Percentiles rank a stretch among this genome's conserved stretches.
Evolutionary conservation across 1,140 invertebrate genomes (phyloP).

Genomic region (Anoplolepis gracilipes): DNA sequence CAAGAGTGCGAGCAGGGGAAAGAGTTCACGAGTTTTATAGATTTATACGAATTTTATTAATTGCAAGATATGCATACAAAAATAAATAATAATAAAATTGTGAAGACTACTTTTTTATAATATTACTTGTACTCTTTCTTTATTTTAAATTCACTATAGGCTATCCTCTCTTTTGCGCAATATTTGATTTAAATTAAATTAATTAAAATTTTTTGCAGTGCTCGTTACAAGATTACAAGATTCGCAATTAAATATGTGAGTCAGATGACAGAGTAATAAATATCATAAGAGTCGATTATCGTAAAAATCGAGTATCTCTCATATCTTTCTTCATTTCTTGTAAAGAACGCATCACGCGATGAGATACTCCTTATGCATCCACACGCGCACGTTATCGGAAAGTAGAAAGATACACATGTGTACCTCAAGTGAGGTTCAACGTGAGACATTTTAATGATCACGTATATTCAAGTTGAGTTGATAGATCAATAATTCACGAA

Average conservation of each 20-base stretch:
- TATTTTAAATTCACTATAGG: neutral
- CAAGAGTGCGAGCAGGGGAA: neutral
- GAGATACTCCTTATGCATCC: constrained; percentile 15
- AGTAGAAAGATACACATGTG: neutral
- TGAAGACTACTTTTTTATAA: neutral
- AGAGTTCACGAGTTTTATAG: neutral
- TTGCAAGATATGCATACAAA: neutral
- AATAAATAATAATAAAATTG: too few species aligned
- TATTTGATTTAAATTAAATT: constrained; percentile 5
- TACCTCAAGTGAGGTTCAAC: neutral
- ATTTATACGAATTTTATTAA: neutral
- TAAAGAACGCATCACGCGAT: constrained; percentile 10
- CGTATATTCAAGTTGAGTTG: neutral
- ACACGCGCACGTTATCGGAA: constrained; percentile 28
- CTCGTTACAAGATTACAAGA: neutral
- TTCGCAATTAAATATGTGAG: neutral
- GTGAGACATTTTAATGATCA: constrained; percentile 29
- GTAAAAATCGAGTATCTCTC: neutral
- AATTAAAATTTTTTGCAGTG: neutral
- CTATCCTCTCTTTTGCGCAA: neutral
- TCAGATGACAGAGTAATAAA: neutral
- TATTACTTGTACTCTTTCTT: neutral
- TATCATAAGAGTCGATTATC: neutral
- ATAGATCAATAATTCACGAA: constrained; percentile 17
- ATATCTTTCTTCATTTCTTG: constrained; percentile 9